Percentiles rank a stretch among this genome's conserved stretches.
Conservation (phyloP, 2,113 vertebrate species). For the Osmerus eperlanus region DNA sequence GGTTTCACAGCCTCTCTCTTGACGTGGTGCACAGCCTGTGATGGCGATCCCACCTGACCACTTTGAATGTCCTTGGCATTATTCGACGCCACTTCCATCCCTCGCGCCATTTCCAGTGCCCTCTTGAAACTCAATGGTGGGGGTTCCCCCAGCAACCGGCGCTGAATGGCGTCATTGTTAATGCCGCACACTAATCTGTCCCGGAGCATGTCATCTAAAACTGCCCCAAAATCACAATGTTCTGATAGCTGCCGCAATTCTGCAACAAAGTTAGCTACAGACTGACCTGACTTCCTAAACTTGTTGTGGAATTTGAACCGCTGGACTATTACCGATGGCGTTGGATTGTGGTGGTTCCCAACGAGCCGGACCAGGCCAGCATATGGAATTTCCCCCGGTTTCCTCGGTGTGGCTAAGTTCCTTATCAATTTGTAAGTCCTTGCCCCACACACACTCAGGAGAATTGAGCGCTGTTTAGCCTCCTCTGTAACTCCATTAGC, state of each 20-base stretch:
- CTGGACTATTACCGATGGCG: background rate
- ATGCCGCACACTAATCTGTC: slow-evolving; percentile 16
- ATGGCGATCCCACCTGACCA: background rate
- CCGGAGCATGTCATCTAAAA: background rate
- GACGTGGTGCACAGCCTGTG: slow-evolving; percentile 4
- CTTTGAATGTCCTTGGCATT: slow-evolving; percentile 16
- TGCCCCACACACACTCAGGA: too few relatives aligned
- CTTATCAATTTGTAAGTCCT: too few relatives aligned
- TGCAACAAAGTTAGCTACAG: slow-evolving; percentile 2
- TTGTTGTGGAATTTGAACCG: slow-evolving; percentile 19
- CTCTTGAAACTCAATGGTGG: slow-evolving; percentile 6
- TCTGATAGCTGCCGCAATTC: slow-evolving; percentile 7
- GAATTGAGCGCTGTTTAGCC: too few relatives aligned
- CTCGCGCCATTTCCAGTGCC: slow-evolving; percentile 11
- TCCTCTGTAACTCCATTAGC: too few relatives aligned
- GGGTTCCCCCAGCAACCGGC: slow-evolving; percentile 14
- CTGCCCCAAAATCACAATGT: slow-evolving; percentile 10
- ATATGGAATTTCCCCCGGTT: background rate
- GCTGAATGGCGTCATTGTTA: slow-evolving; percentile 11
- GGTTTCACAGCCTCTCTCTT: slow-evolving; percentile 6
- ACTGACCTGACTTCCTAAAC: slow-evolving; percentile 13
- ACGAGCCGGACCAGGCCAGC: background rate
- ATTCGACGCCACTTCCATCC: slow-evolving; percentile 14
- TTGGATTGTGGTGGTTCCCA: slow-evolving; percentile 12
- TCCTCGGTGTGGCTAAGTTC: too few relatives aligned